phyloP scores from a whole-genome alignment of 1,140 invertebrate species.

The Choristoneura fumiferana region DNA sequence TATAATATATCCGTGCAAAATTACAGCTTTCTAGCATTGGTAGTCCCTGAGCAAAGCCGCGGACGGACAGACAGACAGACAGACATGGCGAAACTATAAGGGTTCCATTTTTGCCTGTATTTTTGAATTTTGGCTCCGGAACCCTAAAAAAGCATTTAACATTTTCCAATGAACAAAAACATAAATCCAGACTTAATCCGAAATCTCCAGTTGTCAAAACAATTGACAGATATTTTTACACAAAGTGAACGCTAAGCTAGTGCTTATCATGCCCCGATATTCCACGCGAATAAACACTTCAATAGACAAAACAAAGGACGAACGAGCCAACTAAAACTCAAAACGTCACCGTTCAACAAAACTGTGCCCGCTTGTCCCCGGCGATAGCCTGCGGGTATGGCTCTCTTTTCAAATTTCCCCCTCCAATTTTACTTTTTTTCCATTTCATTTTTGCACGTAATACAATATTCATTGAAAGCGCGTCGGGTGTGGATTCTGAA shows the following conservation, averaged over 20 bases:
- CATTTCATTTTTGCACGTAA: constrained; percentile 35
- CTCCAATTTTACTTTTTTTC: constrained; percentile 40
- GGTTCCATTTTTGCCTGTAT: too few relatives aligned
- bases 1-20: too few relatives aligned
- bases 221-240: not conserved
- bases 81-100: too few relatives aligned
- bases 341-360: constrained; percentile 27
- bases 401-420: constrained; percentile 34
- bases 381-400: constrained; percentile 33
- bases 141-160: too few relatives aligned
- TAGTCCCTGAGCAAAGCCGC: too few relatives aligned
- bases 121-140: too few relatives aligned
- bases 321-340: constrained; percentile 35
- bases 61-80: too few relatives aligned
- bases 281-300: constrained; percentile 40
- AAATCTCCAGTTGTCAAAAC: constrained; percentile 18
- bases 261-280: constrained; percentile 45
- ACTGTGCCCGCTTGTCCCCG: constrained; percentile 27
- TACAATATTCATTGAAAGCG: constrained; percentile 46
- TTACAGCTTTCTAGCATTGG: too few relatives aligned
- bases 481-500: constrained; percentile 31
- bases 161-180: constrained; percentile 19
- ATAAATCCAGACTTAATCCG: constrained; percentile 24
- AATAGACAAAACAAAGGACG: constrained; percentile 40
- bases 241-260: constrained; percentile 24